Base-by-base conservation (phyloP, 2,113 vertebrate genomes). In the Cyanoramphus novaezelandiae region DNA sequence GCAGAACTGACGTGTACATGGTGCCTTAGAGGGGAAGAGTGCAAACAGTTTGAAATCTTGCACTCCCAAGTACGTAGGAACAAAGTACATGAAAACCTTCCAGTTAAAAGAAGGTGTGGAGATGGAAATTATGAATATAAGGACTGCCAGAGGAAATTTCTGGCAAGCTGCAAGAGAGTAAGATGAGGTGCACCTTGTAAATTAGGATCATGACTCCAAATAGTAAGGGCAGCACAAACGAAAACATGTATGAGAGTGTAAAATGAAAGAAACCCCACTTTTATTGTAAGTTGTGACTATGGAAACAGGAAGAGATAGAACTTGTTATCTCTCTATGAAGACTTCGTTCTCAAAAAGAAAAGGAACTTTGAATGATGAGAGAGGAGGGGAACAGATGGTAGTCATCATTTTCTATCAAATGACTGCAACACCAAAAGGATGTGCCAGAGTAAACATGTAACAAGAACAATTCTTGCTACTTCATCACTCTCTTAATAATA, bases 331-430 rank as follows among this genome's bases (percentile, higher is more conserved):
- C 70, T 82, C 67, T 74, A 67, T 0, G 7, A 90, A 82, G 70
- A 93, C 88, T 88, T 88, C n/a, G 14, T 65, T 91, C 70, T 76
- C 82, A 89, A 72, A 1, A 13, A 88, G 76, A 43, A 95, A 92
- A 82, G 59, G 77, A 95, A 86, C 82, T 92, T 53, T 35, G 60
- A 67, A 88, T 84, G 60, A 84, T 41, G 92, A 80, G 41, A 91
- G 68, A 52, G 82, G 85, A 94, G 62, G 19, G 65, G 67, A 96
- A 93, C 97, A 97, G 95, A 97, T 94, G 95, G 94, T 96, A 97
- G 82, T 53, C 91, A 76, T 95, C 92, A 93, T 92, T 82, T 93
- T 95, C 95, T 96, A 82, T 93, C 91, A 88, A 78, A 96, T 91
- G 95, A 86, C 90, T 95, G 85, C 95, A 95, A 95, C 91, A 95